Percentiles rank a stretch among this genome's conserved stretches.
phyloP scores from a whole-genome alignment of 2,888 invertebrate genomes.

The Stratiomys singularior region DNA sequence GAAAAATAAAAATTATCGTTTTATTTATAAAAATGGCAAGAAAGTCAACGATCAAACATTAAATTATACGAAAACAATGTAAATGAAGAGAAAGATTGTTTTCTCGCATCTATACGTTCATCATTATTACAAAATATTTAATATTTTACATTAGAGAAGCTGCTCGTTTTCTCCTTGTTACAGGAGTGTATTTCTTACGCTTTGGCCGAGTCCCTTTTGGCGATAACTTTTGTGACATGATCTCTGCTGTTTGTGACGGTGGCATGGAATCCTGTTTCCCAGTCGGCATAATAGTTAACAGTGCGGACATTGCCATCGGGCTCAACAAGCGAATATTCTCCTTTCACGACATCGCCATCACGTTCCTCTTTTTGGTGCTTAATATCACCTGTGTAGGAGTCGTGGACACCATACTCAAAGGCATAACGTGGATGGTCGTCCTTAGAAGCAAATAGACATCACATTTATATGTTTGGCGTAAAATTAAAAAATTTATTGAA shows the following conservation, averaged over 20 bases:
- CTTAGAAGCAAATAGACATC: slow-evolving; percentile 61
- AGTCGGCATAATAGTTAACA: slow-evolving; percentile 80
- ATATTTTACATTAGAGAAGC: slow-evolving; percentile 37
- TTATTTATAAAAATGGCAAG: slow-evolving; percentile 35
- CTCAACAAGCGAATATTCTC: slow-evolving; percentile 76
- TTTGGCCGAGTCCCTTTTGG: slow-evolving; percentile 58
- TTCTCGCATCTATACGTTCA: slow-evolving; percentile 28
- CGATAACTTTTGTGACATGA: slow-evolving; percentile 61
- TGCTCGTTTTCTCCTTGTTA: slow-evolving; percentile 1
- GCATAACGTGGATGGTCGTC: slow-evolving; percentile 76
- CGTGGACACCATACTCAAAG: slow-evolving; percentile 78
- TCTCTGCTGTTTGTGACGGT: slow-evolving; percentile 75
- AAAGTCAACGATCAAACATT: slow-evolving; percentile 19
- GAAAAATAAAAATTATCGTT: not conserved
- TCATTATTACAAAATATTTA: slow-evolving; percentile 30
- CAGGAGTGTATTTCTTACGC: slow-evolving; percentile 18
- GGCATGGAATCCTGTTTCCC: slow-evolving; percentile 83
- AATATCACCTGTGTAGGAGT: slow-evolving; percentile 78
- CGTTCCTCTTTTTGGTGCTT: slow-evolving; percentile 79
- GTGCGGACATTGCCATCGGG: slow-evolving; percentile 80
- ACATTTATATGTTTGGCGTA: no score
- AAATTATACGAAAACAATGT: slow-evolving; percentile 20
- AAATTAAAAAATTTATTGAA: no score
- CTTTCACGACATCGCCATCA: slow-evolving; percentile 78
- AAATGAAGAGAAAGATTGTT: not conserved